Percentiles rank a stretch among this genome's conserved stretches.
Conservation (phyloP, 2,113 vertebrate species). For the Oncorhynchus keta region DNA sequence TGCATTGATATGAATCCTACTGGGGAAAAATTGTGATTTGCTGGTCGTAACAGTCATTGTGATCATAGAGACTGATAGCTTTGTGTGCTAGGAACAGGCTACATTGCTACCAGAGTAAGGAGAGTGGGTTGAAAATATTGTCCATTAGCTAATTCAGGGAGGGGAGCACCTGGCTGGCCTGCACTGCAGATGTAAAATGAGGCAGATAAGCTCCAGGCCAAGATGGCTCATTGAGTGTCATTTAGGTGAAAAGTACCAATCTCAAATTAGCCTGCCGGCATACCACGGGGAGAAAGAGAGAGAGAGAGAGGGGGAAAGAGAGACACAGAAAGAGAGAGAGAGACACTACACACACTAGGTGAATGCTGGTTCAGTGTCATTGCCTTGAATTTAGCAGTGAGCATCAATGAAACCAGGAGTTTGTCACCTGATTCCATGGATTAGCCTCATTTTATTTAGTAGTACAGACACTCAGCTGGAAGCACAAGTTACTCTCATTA, state of each 20-base stretch:
- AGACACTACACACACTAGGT: conserved; percentile 7
- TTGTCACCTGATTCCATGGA: conserved; percentile 44
- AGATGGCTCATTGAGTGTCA: conserved; percentile 43
- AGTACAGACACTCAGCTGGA: conserved; percentile 26
- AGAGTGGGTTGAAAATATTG: conserved; percentile 18
- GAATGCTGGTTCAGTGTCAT: not conserved
- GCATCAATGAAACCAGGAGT: conserved; percentile 34
- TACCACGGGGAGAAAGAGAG: conserved; percentile 32
- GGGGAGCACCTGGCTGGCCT: conserved; percentile 15
- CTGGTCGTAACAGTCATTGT: not conserved
- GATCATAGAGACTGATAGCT: not conserved
- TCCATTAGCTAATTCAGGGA: conserved; percentile 16
- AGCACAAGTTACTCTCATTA: not conserved
- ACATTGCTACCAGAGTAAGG: conserved; percentile 19
- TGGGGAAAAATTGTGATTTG: not conserved
- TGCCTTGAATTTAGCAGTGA: not conserved
- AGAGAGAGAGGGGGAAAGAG: not conserved
- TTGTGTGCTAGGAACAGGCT: not conserved
- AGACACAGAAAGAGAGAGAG: conserved; percentile 17
- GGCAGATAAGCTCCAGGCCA: conserved; percentile 44
- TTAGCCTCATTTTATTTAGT: conserved; percentile 34
- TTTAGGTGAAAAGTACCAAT: conserved; percentile 57
- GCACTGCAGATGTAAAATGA: conserved; percentile 18
- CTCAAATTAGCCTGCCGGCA: conserved; percentile 59
- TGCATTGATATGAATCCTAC: too few relatives aligned